Conservation (phyloP, 2,113 vertebrate species). For the Rhabdornis inornatus region DNA sequence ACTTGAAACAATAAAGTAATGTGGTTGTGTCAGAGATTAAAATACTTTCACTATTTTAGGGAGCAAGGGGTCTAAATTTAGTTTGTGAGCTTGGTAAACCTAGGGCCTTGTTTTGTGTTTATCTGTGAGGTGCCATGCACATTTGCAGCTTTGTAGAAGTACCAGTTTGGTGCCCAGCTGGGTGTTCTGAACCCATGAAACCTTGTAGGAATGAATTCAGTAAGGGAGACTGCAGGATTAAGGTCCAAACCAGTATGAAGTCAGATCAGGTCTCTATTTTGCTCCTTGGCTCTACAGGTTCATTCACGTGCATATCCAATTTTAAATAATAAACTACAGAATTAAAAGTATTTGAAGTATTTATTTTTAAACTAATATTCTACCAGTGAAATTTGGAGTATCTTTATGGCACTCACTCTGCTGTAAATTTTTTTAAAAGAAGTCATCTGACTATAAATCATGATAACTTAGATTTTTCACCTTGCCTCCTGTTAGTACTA, state of each 20-base stretch:
- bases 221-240: neutral
- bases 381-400: neutral
- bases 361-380: neutral
- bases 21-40: neutral
- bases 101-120: neutral
- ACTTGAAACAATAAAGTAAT: neutral
- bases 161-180: accelerated
- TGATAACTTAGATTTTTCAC: neutral
- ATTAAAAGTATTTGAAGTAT: neutral
- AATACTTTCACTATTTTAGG: neutral
- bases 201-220: neutral
- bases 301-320: neutral
- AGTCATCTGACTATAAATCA: neutral
- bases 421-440: neutral
- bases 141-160: neutral
- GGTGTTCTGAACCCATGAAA: neutral
- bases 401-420: neutral
- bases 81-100: neutral
- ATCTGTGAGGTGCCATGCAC: neutral
- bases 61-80: neutral
- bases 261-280: neutral
- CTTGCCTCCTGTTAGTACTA: neutral
- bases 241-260: neutral
- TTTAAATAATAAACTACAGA: neutral
- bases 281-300: neutral